A percentile compares a stretch with the other conserved stretches of the same genome.
Evolutionary conservation across 1,140 invertebrate species (phyloP).

Genomic region (Orchestia grillus): DNA sequence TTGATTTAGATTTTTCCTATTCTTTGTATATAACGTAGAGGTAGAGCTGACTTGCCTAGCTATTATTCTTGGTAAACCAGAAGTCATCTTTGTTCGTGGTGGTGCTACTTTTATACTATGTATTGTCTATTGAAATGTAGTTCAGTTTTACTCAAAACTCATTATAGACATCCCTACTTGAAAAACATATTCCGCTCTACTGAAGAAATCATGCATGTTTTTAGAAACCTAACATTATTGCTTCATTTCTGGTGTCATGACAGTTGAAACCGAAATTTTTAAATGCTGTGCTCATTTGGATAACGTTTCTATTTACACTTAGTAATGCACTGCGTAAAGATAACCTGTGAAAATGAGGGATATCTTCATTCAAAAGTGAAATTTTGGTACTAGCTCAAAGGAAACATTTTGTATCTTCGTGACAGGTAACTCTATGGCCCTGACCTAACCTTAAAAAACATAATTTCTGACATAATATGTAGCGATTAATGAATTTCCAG

Average conservation of each 20-base stretch:
- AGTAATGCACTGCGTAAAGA: neutral
- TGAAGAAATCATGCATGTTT: neutral
- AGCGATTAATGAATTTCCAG: neutral
- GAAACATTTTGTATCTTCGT: neutral
- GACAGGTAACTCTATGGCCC: too few species aligned
- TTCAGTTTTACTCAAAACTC: slow-evolving; percentile 1
- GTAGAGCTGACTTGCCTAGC: neutral
- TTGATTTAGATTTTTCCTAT: neutral
- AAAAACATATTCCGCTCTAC: neutral
- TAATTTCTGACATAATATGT: neutral
- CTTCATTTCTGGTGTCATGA: neutral
- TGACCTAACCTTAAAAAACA: neutral
- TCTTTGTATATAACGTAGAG: slow-evolving; percentile 22
- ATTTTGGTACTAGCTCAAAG: neutral
- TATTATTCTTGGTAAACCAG: neutral
- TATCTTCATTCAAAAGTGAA: neutral
- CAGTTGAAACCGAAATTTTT: neutral
- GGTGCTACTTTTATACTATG: slow-evolving; percentile 27
- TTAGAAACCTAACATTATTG: neutral
- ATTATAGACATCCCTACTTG: neutral
- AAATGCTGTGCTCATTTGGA: neutral
- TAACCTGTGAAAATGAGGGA: neutral
- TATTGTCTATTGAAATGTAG: neutral
- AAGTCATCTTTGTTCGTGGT: slow-evolving; percentile 21
- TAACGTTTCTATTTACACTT: neutral